These are phyloP conservation scores for Pseudanteris insignis DNA, from an alignment of 2,888 invertebrate genomes.

Conservation along the genomic window DNA sequence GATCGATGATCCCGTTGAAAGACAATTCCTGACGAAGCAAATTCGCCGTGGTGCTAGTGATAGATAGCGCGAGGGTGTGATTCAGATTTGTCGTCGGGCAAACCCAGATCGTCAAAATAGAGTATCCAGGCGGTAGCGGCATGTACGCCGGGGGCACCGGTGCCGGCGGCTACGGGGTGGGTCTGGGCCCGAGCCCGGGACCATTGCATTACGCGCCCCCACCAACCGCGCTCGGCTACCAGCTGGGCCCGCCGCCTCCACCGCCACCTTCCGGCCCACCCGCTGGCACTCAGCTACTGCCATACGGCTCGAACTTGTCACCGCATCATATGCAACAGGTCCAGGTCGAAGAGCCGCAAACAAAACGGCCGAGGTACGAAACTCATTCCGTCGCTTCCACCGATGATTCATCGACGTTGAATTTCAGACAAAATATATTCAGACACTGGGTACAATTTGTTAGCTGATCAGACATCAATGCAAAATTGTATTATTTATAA, in stretches of 20 bases:
- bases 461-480: too few species aligned
- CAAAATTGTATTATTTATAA: too few species aligned
- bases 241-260: conserved; percentile 55
- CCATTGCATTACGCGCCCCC: conserved; percentile 60
- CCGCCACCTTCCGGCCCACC: conserved; percentile 49
- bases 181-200: conserved; percentile 58
- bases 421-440: too few species aligned
- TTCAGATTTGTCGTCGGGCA: conserved; percentile 11
- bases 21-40: not conserved
- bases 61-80: conserved; percentile 4
- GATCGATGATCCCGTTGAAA: too few species aligned
- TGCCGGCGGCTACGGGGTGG: conserved; percentile 59
- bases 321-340: conserved; percentile 60
- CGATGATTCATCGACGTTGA: too few species aligned
- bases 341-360: conserved; percentile 53
- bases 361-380: conserved; percentile 61
- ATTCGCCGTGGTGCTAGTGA: not conserved
- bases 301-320: conserved; percentile 58
- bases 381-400: too few species aligned
- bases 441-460: too few species aligned
- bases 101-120: conserved; percentile 56
- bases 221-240: conserved; percentile 56
- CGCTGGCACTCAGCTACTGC: conserved; percentile 57
- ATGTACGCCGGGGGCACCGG: conserved; percentile 63
- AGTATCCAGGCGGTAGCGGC: conserved; percentile 60